Evolutionary conservation across 2,797 vertebrate species (phyloP).

Genomic region (Siniperca undulata): DNA sequence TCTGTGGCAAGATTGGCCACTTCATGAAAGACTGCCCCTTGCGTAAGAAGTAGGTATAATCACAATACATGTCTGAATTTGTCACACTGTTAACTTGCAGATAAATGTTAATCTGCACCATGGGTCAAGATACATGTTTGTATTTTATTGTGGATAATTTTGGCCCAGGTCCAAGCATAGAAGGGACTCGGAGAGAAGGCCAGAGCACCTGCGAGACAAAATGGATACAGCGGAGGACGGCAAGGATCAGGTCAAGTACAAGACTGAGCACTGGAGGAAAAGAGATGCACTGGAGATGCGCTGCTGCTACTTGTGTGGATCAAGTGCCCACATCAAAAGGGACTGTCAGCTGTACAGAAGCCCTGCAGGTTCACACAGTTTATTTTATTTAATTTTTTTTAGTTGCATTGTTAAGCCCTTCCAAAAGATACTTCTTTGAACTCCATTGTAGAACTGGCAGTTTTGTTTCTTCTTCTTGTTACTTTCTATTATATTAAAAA

Average conservation of each 20-base stretch:
- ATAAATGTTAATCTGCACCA: background rate
- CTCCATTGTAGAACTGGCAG: background rate
- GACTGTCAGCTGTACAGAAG: slow-evolving; percentile 92
- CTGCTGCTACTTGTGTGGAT: slow-evolving; percentile 94
- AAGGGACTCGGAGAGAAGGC: slow-evolving; percentile 82
- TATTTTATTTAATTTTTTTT: rapidly evolving
- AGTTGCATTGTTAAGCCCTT: background rate
- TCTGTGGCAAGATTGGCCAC: slow-evolving; percentile 98
- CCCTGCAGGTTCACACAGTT: slow-evolving; percentile 84
- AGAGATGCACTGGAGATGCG: slow-evolving; percentile 86
- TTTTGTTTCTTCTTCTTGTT: background rate
- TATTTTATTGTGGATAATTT: background rate
- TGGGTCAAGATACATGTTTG: background rate
- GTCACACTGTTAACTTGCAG: background rate
- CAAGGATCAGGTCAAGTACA: slow-evolving; percentile 83
- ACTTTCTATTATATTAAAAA: background rate
- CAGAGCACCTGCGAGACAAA: slow-evolving; percentile 75
- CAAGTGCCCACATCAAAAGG: slow-evolving; percentile 92
- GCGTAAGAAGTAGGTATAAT: slow-evolving; percentile 90
- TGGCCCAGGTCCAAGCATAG: slow-evolving; percentile 84
- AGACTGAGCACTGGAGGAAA: slow-evolving; percentile 88
- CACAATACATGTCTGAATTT: background rate
- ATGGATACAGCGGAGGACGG: slow-evolving; percentile 71
- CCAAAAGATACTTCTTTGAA: background rate
- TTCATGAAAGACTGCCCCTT: slow-evolving; percentile 97